Evolutionary conservation across 92 coral and sea anemone species (phyloP).

Genomic region (Bergia puertoricense): DNA sequence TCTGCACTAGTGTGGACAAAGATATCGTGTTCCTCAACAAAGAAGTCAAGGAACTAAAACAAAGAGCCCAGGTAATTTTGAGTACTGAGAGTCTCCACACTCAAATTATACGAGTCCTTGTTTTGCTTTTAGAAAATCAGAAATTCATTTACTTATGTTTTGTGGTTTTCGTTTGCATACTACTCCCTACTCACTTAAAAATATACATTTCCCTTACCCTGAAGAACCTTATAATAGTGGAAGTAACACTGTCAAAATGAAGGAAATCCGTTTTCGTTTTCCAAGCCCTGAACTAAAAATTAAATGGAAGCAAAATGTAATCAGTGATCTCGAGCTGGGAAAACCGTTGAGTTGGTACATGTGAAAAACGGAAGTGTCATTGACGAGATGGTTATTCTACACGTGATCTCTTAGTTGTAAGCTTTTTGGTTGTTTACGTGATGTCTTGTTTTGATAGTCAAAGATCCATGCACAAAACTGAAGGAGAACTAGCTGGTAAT

Average conservation of each 20-base stretch:
- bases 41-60: conserved; percentile 95
- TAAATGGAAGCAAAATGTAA: too few species aligned
- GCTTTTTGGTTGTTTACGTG: too few species aligned
- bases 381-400: neutral
- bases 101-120: too few species aligned
- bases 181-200: neutral
- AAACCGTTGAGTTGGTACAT: neutral
- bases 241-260: too few species aligned
- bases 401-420: too few species aligned
- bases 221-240: too few species aligned
- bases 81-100: neutral
- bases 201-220: too few species aligned
- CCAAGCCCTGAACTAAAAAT: neutral
- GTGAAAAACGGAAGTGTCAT: neutral
- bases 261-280: too few species aligned
- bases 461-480: neutral
- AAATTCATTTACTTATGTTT: too few species aligned
- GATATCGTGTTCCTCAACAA: conserved; percentile 88
- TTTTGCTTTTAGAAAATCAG: neutral
- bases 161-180: neutral
- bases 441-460: neutral
- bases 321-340: too few species aligned
- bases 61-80: conserved; percentile 87
- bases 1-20: conserved; percentile 96
- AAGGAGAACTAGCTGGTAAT: neutral